These are phyloP conservation scores for Takifugu ocellatus DNA, from an alignment of 2,797 vertebrate genomes.

Conservation along the genomic window DNA sequence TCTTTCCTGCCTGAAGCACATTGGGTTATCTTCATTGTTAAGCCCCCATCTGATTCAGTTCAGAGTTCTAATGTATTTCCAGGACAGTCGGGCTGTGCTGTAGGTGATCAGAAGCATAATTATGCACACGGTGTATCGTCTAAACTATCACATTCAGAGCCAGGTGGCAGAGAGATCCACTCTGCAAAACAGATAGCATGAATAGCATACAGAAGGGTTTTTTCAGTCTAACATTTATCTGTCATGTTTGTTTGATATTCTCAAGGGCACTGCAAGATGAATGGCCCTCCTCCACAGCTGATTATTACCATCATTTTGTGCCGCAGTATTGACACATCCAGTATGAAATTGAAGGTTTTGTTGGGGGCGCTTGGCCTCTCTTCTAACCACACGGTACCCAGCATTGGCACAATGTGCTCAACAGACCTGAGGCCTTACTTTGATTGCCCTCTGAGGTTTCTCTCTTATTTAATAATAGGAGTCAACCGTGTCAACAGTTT, in stretches of 20 bases:
- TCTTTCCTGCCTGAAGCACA: no score
- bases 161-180: slow-evolving; percentile 40
- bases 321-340: slow-evolving; percentile 6
- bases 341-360: slow-evolving; percentile 8
- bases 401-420: slow-evolving; percentile 15
- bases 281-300: slow-evolving; percentile 8
- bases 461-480: slow-evolving; percentile 27
- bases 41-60: background rate
- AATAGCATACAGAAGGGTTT: background rate
- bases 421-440: slow-evolving; percentile 22
- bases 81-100: slow-evolving; percentile 2
- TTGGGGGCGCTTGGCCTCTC: slow-evolving; percentile 29
- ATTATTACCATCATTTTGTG: slow-evolving; percentile 15
- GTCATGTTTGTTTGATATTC: slow-evolving; percentile 23
- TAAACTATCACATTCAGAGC: slow-evolving; percentile 25
- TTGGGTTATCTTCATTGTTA: no score
- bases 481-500: slow-evolving; percentile 16
- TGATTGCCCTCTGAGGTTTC: slow-evolving; percentile 32
- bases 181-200: slow-evolving; percentile 5
- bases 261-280: slow-evolving; percentile 34
- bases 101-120: slow-evolving; percentile 22
- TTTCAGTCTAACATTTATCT: slow-evolving; percentile 19
- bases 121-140: slow-evolving; percentile 18
- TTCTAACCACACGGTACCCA: slow-evolving; percentile 24
- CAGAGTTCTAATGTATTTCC: background rate